phyloP scores from a whole-genome alignment of 2,113 vertebrate species.

The Picathartes gymnocephalus region DNA sequence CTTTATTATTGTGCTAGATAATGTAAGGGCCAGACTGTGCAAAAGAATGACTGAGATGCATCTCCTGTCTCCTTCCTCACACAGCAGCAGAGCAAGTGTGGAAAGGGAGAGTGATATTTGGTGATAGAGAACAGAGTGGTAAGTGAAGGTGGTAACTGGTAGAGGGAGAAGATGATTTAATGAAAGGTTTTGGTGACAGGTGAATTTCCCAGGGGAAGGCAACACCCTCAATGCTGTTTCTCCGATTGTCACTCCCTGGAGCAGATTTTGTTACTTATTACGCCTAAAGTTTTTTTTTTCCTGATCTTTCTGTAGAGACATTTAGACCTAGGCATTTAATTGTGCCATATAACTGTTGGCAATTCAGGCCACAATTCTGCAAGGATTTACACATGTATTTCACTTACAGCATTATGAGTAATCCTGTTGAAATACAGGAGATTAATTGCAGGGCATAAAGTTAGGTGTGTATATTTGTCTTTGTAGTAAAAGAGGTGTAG shows the following conservation, averaged over 20 bases:
- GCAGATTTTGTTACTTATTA: not conserved
- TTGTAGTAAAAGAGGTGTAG: not conserved
- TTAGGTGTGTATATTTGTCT: not conserved
- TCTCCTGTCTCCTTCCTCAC: not conserved
- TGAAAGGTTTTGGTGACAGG: not conserved
- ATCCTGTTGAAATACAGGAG: constrained; percentile 11
- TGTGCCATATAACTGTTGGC: not conserved
- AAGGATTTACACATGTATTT: not conserved
- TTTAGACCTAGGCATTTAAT: not conserved
- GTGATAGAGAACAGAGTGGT: not conserved
- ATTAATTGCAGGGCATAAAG: constrained; percentile 43
- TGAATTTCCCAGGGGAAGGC: not conserved
- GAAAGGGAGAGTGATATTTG: not conserved
- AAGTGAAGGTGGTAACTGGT: not conserved
- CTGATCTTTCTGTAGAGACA: not conserved
- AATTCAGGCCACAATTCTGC: not conserved
- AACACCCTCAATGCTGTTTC: not conserved
- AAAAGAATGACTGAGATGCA: not conserved
- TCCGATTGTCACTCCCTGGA: not conserved
- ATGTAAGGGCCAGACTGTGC: not conserved
- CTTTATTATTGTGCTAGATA: not conserved
- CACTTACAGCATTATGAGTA: not conserved
- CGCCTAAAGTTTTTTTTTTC: not conserved
- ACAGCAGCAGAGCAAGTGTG: not conserved
- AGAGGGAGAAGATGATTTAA: not conserved